phyloP scores from a whole-genome alignment of 2,113 vertebrate species.

The Ctenodactylus gundi region DNA sequence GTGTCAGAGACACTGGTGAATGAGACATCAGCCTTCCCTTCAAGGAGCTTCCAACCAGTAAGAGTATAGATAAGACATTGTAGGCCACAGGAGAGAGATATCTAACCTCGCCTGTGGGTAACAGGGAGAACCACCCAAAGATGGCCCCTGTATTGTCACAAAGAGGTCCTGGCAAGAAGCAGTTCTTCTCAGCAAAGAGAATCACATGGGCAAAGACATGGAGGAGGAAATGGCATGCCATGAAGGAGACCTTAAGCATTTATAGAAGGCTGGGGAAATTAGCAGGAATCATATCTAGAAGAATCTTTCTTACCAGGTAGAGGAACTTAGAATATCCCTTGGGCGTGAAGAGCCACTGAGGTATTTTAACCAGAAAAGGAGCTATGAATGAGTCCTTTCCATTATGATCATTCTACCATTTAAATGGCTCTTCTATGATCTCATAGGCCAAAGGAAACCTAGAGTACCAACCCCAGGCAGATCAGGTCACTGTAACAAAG shows the following conservation, averaged over 20 bases:
- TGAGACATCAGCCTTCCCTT: not conserved
- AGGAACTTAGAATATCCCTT: not conserved
- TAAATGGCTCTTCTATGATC: not conserved
- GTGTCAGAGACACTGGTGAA: not conserved
- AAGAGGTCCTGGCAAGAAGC: not conserved
- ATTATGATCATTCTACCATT: not conserved
- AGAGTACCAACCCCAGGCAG: not conserved
- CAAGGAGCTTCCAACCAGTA: not conserved
- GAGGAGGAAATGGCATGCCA: not conserved
- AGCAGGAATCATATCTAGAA: not conserved
- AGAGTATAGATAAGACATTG: not conserved
- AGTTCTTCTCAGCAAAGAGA: not conserved
- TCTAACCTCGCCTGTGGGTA: not conserved
- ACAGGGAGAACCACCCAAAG: not conserved
- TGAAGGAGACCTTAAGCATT: not conserved
- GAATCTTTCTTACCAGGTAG: not conserved
- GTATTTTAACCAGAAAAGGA: not conserved
- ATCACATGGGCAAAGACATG: not conserved
- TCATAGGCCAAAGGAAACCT: not conserved
- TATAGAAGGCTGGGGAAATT: not conserved
- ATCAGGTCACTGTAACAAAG: not conserved
- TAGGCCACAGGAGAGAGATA: not conserved
- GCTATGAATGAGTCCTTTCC: not conserved
- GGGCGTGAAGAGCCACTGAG: not conserved
- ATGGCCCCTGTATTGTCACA: too few species aligned